Percentiles rank a stretch among this genome's conserved stretches.
phyloP scores from a whole-genome alignment of 2,797 vertebrate species.

The Astyanax mexicanus region DNA sequence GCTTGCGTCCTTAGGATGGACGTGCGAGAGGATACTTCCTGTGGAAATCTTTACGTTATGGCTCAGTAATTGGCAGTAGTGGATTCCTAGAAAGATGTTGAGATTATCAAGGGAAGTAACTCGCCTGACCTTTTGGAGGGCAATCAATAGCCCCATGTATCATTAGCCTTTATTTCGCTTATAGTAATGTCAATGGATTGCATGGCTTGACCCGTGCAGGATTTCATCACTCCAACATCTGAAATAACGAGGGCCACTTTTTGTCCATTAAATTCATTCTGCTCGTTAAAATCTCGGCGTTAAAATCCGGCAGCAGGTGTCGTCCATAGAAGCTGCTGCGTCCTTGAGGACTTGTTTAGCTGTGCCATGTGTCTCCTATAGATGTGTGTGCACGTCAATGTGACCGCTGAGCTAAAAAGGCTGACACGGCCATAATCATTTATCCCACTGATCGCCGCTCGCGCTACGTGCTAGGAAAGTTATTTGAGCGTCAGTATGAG shows the following conservation, averaged over 20 bases:
- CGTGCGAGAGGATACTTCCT: slow-evolving; percentile 9
- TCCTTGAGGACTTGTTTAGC: slow-evolving; percentile 76
- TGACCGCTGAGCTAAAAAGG: slow-evolving; percentile 70
- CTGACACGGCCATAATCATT: slow-evolving; percentile 78
- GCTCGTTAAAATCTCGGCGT: slow-evolving; percentile 61
- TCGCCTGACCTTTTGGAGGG: slow-evolving; percentile 35
- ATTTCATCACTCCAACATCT: slow-evolving; percentile 64
- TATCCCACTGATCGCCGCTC: slow-evolving; percentile 68
- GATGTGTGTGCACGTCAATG: slow-evolving; percentile 81
- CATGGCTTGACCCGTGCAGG: slow-evolving; percentile 63
- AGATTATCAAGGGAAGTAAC: slow-evolving; percentile 34
- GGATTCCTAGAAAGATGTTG: slow-evolving; percentile 37
- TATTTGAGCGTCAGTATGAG: slow-evolving; percentile 31
- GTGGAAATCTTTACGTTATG: slow-evolving; percentile 38
- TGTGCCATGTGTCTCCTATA: slow-evolving; percentile 71
- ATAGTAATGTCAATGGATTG: slow-evolving; percentile 56
- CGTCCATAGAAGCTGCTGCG: slow-evolving; percentile 65
- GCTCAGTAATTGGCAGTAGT: slow-evolving; percentile 31
- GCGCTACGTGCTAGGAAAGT: slow-evolving; percentile 44
- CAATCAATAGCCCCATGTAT: slow-evolving; percentile 45
- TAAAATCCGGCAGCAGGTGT: slow-evolving; percentile 52
- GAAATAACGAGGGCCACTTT: slow-evolving; percentile 70
- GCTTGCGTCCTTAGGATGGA: background rate
- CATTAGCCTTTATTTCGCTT: slow-evolving; percentile 49
- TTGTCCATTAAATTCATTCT: slow-evolving; percentile 69